These are phyloP conservation scores for Aphaenogaster ashmeadi DNA, from an alignment of 1,140 invertebrate genomes.

Conservation along the genomic window DNA sequence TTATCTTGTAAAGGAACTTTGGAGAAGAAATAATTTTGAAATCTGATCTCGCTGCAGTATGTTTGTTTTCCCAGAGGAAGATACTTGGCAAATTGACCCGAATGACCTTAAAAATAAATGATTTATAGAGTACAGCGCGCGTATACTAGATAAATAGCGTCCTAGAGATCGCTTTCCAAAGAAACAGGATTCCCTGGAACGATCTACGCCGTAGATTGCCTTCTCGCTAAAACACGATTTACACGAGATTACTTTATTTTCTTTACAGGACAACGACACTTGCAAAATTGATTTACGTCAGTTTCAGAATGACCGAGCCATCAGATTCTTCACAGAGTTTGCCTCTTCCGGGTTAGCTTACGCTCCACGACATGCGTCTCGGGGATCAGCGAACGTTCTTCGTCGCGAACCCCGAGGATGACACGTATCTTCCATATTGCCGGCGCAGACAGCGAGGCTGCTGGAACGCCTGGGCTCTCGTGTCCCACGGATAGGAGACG, in stretches of 20 bases:
- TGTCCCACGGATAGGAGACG: constrained; percentile 54
- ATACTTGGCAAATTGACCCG: neutral
- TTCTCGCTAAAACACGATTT: neutral
- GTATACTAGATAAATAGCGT: neutral
- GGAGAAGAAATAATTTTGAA: neutral
- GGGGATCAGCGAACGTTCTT: neutral
- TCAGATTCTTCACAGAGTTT: constrained; percentile 6
- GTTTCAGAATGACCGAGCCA: neutral
- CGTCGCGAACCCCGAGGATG: constrained; percentile 15
- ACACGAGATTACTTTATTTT: constrained; percentile 1
- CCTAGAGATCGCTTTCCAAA: constrained; percentile 17
- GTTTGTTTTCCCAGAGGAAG: neutral
- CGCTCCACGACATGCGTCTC: neutral
- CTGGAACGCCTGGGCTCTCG: constrained; percentile 13
- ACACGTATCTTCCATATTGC: constrained; percentile 9
- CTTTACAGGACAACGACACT: constrained; percentile 4
- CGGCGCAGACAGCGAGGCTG: neutral
- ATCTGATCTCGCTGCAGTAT: neutral
- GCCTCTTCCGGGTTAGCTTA: constrained; percentile 15
- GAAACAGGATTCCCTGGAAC: neutral
- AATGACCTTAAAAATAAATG: neutral
- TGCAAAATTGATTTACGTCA: constrained; percentile 21
- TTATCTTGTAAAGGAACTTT: neutral
- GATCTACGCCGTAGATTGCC: neutral
- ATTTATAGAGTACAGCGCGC: neutral